A percentile compares a stretch with the other conserved stretches of the same genome.
Conservation (phyloP, 2,888 invertebrate genomes). For the Phortica magna region DNA sequence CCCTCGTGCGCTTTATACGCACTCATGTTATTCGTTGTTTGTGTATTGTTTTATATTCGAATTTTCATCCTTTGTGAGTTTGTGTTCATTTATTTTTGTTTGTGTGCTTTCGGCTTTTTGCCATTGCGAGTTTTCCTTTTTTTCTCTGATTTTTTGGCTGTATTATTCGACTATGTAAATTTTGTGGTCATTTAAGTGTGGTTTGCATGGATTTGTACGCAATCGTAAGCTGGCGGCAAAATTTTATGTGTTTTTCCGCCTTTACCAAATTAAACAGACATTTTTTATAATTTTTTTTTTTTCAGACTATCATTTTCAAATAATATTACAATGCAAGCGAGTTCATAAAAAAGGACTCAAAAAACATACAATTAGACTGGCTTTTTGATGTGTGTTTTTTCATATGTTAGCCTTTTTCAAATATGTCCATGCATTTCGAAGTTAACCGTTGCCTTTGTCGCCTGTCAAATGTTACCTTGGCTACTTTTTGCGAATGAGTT, state of each 20-base stretch:
- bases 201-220: conserved; percentile 42
- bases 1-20: neutral
- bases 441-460: too few relatives aligned
- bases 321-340: too few relatives aligned
- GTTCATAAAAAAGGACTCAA: too few relatives aligned
- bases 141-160: neutral
- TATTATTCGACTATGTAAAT: conserved; percentile 50
- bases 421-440: too few relatives aligned
- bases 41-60: neutral
- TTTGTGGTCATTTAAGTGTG: conserved; percentile 60
- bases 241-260: neutral
- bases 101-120: neutral
- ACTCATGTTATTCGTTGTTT: neutral
- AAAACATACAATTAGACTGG: too few relatives aligned
- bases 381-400: too few relatives aligned
- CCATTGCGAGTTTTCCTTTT: neutral
- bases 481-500: too few relatives aligned
- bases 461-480: too few relatives aligned
- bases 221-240: neutral
- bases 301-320: too few relatives aligned
- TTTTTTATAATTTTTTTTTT: too few relatives aligned
- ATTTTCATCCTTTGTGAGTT: neutral
- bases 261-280: too few relatives aligned
- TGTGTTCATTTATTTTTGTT: neutral
- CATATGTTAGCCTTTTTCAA: too few relatives aligned